Conservation (phyloP, 2,797 vertebrate genomes). For the Anguilla anguilla region DNA sequence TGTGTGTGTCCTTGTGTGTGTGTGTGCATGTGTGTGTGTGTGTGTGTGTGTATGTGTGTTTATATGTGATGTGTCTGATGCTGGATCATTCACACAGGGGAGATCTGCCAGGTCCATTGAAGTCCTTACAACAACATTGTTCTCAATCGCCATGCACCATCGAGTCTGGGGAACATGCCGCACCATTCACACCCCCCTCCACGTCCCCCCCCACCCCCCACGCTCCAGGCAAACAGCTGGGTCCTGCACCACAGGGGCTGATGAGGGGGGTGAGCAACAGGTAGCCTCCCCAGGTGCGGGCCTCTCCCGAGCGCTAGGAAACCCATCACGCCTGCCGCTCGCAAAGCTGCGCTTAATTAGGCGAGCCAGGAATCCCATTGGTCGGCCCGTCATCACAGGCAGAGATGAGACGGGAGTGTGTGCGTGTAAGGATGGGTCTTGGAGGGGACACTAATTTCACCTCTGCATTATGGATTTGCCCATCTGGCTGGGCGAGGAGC, state of each 20-base stretch:
- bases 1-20: not conserved
- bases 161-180: not conserved
- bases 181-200: not conserved
- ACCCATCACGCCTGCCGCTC: not conserved
- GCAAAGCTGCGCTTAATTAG: slow-evolving; percentile 18
- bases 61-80: not conserved
- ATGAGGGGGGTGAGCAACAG: not conserved
- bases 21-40: not conserved
- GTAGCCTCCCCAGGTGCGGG: slow-evolving; percentile 14
- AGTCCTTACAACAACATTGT: slow-evolving; percentile 5
- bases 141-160: slow-evolving; percentile 5
- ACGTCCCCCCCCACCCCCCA: not conserved
- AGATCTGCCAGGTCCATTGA: not conserved
- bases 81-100: not conserved
- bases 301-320: not conserved
- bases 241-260: slow-evolving; percentile 5
- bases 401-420: not conserved
- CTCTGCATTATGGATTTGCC: slow-evolving; percentile 20
- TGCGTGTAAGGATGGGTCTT: not conserved
- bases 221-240: slow-evolving; percentile 15
- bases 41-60: not conserved
- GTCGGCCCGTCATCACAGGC: not conserved
- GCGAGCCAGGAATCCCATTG: not conserved
- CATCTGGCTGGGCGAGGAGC: slow-evolving; percentile 19
- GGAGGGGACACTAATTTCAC: not conserved